These are phyloP conservation scores for Metalampra italica DNA, from an alignment of 2,888 invertebrate genomes.

Conservation along the genomic window DNA sequence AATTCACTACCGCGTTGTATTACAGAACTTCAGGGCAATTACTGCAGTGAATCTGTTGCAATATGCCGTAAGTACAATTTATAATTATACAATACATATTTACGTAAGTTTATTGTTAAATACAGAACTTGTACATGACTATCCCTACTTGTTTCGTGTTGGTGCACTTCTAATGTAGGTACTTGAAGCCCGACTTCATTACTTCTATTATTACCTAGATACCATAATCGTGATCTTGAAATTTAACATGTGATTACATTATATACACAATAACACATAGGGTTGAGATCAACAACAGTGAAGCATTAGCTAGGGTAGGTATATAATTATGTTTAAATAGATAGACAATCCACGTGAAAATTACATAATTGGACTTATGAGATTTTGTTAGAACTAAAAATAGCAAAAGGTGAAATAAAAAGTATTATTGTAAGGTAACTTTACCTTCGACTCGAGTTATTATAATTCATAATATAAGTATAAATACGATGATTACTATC, in stretches of 20 bases:
- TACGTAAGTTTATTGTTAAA: constrained; percentile 52
- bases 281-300: constrained; percentile 75
- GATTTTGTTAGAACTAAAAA: not conserved
- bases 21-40: not conserved
- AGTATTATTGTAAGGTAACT: not conserved
- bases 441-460: constrained; percentile 17
- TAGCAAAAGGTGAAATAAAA: not conserved
- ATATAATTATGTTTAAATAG: constrained; percentile 5
- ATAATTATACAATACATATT: constrained; percentile 30
- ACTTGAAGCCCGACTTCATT: constrained; percentile 58
- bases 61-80: constrained; percentile 36
- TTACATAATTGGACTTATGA: constrained; percentile 19
- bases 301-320: constrained; percentile 60
- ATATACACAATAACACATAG: constrained; percentile 72
- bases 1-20: not conserved
- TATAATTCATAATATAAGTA: too few relatives aligned
- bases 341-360: constrained; percentile 26
- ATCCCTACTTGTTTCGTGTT: constrained; percentile 68
- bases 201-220: constrained; percentile 51
- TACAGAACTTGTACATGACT: constrained; percentile 65
- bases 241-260: constrained; percentile 76
- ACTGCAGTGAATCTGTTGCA: constrained; percentile 43
- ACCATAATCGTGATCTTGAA: constrained; percentile 61
- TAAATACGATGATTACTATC: too few relatives aligned
- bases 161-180: constrained; percentile 64